Percentiles rank a stretch among this genome's conserved stretches.
These are phyloP conservation scores for Yoshiicerus persimilis DNA, from an alignment of 1,140 invertebrate species.

Conservation along the genomic window DNA sequence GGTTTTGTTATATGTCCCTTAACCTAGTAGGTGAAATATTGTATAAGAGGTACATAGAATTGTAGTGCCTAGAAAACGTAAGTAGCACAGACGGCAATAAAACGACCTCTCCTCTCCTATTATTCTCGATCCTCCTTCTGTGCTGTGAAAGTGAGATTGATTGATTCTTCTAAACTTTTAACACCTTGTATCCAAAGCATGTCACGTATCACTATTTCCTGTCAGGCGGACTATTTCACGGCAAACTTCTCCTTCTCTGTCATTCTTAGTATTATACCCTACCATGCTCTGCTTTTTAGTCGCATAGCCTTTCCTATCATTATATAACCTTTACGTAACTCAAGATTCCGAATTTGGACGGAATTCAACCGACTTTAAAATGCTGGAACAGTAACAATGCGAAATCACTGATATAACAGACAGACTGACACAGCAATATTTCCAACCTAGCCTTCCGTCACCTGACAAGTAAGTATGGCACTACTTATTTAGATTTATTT, in stretches of 20 bases:
- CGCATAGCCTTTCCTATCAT: background rate
- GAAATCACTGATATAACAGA: background rate
- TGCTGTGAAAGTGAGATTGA: constrained; percentile 20
- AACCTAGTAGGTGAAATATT: no score
- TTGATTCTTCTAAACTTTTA: constrained; percentile 28
- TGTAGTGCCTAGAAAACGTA: background rate
- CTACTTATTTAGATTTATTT: background rate
- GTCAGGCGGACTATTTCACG: background rate
- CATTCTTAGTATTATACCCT: background rate
- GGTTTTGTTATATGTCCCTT: no score
- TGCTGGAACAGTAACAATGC: background rate
- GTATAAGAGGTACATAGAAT: background rate
- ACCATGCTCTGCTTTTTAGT: background rate
- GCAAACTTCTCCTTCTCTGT: background rate
- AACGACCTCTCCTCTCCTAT: constrained; percentile 14
- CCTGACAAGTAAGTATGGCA: background rate
- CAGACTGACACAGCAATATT: background rate
- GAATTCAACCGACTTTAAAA: background rate
- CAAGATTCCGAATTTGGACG: background rate
- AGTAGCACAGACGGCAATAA: constrained; percentile 1
- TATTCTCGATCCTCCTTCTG: background rate
- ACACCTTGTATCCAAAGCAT: constrained; percentile 15
- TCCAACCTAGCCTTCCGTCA: background rate
- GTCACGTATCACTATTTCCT: constrained; percentile 24
- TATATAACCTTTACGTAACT: background rate